These are phyloP conservation scores for Lasioglossum vierecki DNA, from an alignment of 2,888 invertebrate species.

Conservation along the genomic window DNA sequence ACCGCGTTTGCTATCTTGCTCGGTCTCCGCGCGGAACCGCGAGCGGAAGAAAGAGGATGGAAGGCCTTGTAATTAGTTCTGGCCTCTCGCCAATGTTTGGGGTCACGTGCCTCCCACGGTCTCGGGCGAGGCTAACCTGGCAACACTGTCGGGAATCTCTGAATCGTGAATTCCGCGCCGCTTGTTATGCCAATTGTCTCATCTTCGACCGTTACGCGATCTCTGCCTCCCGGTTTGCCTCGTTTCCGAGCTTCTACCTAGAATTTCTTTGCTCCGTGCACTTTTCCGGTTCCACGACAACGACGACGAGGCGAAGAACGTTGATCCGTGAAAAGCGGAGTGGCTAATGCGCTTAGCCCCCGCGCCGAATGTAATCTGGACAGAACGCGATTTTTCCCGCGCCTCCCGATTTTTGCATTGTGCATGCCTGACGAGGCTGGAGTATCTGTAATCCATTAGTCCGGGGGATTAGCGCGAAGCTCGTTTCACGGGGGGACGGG, in stretches of 20 bases:
- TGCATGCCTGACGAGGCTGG: neutral
- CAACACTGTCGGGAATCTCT: neutral
- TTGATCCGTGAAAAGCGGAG: neutral
- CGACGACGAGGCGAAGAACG: neutral
- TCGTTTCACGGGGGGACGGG: neutral
- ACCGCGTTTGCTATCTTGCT: neutral
- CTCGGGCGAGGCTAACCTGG: neutral
- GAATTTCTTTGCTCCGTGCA: neutral
- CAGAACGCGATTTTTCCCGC: neutral
- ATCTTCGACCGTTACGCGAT: neutral
- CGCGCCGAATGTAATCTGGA: constrained; percentile 1
- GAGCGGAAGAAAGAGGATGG: constrained; percentile 7
- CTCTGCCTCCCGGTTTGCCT: neutral
- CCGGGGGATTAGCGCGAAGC: neutral
- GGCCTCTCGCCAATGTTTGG: constrained; percentile 67
- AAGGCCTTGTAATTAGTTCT: constrained; percentile 67
- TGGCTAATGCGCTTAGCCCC: neutral
- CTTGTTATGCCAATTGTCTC: neutral
- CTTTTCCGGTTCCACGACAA: neutral
- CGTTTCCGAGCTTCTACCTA: neutral
- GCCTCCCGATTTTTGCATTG: neutral
- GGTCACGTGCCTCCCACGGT: constrained; percentile 58
- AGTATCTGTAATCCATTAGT: constrained; percentile 1
- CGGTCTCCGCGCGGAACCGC: neutral
- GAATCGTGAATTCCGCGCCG: constrained; percentile 12